phyloP scores from a whole-genome alignment of 2,113 vertebrate species.

The Lutjanus erythropterus region DNA sequence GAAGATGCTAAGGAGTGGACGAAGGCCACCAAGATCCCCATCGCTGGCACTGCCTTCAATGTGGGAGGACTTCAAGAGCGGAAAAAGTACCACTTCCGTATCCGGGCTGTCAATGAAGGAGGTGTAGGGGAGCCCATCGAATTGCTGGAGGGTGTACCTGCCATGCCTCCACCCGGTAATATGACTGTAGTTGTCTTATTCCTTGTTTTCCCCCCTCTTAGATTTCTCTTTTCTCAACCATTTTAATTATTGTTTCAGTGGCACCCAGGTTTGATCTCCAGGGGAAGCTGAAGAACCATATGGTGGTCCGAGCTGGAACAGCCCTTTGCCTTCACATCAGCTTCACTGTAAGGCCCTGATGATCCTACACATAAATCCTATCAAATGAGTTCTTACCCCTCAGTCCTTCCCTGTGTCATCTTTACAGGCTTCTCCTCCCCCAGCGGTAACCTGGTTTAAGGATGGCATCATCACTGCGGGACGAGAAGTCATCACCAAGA shows the following conservation, averaged over 20 bases:
- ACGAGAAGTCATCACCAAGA: slow-evolving; percentile 78
- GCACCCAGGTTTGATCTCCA: slow-evolving; percentile 78
- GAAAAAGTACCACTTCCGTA: slow-evolving; percentile 80
- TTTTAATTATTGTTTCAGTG: slow-evolving; percentile 29
- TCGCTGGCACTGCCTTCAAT: slow-evolving; percentile 74
- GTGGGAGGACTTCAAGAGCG: slow-evolving; percentile 78
- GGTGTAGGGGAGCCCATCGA: slow-evolving; percentile 72
- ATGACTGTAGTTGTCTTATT: neutral
- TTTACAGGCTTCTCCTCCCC: slow-evolving; percentile 74
- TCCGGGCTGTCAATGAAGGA: slow-evolving; percentile 78
- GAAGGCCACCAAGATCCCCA: slow-evolving; percentile 78
- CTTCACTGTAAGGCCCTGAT: slow-evolving; percentile 75
- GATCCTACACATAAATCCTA: neutral
- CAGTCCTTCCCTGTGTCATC: neutral
- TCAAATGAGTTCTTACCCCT: neutral
- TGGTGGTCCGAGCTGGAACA: slow-evolving; percentile 80
- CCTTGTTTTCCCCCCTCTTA: neutral
- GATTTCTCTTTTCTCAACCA: neutral
- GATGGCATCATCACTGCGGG: slow-evolving; percentile 67
- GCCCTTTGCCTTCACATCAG: slow-evolving; percentile 73
- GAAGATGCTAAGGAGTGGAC: slow-evolving; percentile 78
- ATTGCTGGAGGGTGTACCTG: slow-evolving; percentile 69
- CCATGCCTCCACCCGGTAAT: slow-evolving; percentile 81
- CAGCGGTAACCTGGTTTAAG: slow-evolving; percentile 78
- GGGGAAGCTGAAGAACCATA: slow-evolving; percentile 81